phyloP scores from a whole-genome alignment of 53 echinoderm and acorn worm genomes.

The Echinarachnius parma region DNA sequence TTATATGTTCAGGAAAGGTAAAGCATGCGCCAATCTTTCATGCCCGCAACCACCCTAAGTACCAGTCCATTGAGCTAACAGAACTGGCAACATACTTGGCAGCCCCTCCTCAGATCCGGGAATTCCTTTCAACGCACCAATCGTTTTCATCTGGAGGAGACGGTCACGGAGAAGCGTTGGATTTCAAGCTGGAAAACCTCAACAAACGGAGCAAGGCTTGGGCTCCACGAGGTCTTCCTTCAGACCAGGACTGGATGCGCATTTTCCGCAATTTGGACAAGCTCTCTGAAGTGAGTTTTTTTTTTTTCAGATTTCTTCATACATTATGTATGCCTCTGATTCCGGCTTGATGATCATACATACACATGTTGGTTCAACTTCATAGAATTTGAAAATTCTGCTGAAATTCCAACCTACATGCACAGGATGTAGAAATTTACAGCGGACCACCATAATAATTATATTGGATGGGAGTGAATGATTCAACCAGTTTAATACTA shows the following conservation, averaged over 20 bases:
- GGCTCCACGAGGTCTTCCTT: conserved; percentile 36
- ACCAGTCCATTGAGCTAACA: conserved; percentile 36
- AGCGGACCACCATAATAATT: no score
- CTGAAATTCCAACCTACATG: no score
- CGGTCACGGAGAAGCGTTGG: conserved; percentile 6
- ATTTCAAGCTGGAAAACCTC: conserved; percentile 29
- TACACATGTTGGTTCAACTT: no score
- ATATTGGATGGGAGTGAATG: no score
- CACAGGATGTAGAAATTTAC: no score
- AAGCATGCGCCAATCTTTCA: conserved; percentile 53
- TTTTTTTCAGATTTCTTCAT: not conserved
- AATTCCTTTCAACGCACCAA: conserved; percentile 1
- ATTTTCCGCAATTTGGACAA: conserved; percentile 49
- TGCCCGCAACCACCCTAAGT: conserved; percentile 58
- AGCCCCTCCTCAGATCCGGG: conserved; percentile 12
- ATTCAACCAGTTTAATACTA: no score
- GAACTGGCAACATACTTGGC: conserved; percentile 9
- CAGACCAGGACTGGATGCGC: conserved; percentile 27
- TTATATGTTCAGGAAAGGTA: conserved; percentile 38
- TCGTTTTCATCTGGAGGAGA: conserved; percentile 14
- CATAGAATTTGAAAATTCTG: no score
- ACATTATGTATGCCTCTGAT: no score
- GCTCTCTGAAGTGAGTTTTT: conserved; percentile 22
- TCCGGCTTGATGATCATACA: no score
- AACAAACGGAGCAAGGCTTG: conserved; percentile 48